These are phyloP conservation scores for Anarrhichthys ocellatus DNA, from an alignment of 2,113 vertebrate species.

Conservation along the genomic window DNA sequence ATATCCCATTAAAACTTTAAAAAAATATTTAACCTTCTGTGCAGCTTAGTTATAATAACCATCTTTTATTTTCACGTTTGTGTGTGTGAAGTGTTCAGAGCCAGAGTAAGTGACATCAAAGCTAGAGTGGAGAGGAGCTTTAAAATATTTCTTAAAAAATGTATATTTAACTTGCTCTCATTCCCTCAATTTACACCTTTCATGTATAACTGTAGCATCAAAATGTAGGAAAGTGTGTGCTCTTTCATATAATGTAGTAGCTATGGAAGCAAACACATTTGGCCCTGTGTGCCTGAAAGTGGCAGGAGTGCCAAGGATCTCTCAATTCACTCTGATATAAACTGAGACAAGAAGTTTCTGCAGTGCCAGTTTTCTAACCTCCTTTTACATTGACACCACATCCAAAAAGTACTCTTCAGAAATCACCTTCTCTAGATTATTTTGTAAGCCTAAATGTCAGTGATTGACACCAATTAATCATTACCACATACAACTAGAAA, in stretches of 20 bases:
- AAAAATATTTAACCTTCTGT: background rate
- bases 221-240: background rate
- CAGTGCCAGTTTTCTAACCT: background rate
- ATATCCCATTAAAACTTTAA: background rate
- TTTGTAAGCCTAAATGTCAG: constrained; percentile 18
- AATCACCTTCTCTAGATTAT: background rate
- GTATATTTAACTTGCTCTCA: background rate
- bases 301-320: background rate
- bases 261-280: background rate
- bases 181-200: background rate
- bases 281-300: background rate
- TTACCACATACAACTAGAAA: background rate
- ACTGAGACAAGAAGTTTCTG: too few species aligned
- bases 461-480: constrained; percentile 21
- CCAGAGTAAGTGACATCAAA: too few species aligned
- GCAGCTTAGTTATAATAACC: background rate
- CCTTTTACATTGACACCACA: background rate
- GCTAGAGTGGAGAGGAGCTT: too few species aligned
- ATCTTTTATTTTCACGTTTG: too few species aligned
- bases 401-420: background rate
- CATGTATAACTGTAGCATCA: background rate
- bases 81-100: too few species aligned
- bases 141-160: too few species aligned
- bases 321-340: background rate
- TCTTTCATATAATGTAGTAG: background rate